Percentiles rank a stretch among this genome's conserved stretches.
These are phyloP conservation scores for Syrmaticus mikado DNA, from an alignment of 2,113 vertebrate species.

Conservation along the genomic window DNA sequence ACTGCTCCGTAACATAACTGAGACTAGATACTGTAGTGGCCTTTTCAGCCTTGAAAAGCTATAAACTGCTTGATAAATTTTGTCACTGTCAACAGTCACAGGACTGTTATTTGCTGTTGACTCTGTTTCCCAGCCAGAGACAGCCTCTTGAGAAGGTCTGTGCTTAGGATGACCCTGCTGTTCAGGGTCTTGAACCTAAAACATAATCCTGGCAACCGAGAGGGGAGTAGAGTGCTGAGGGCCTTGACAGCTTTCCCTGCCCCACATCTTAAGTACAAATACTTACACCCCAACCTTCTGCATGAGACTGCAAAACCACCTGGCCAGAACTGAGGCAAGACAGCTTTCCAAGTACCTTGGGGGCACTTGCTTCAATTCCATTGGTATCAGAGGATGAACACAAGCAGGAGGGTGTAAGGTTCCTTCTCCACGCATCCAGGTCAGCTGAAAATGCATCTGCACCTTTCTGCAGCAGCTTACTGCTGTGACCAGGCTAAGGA, in stretches of 20 bases:
- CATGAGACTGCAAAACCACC: not conserved
- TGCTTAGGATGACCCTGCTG: not conserved
- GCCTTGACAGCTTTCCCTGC: not conserved
- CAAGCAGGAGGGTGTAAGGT: not conserved
- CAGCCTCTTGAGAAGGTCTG: not conserved
- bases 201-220: not conserved
- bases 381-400: not conserved
- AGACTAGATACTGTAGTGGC: not conserved
- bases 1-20: rapidly evolving
- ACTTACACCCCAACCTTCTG: not conserved
- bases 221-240: not conserved
- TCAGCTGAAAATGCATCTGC: not conserved
- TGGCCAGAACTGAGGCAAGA: not conserved
- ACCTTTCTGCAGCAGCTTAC: rapidly evolving
- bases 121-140: not conserved
- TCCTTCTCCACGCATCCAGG: not conserved
- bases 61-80: not conserved
- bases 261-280: not conserved
- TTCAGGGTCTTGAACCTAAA: not conserved
- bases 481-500: not conserved
- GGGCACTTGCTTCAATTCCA: too few relatives aligned
- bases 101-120: not conserved
- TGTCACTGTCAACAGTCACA: not conserved
- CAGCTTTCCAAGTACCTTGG: not conserved
- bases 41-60: not conserved